Evolutionary conservation across 2,888 invertebrate genomes (phyloP), one percentile per base, ranked within the genome.

Genomic region (Gymnosoma rotundatum): DNA sequence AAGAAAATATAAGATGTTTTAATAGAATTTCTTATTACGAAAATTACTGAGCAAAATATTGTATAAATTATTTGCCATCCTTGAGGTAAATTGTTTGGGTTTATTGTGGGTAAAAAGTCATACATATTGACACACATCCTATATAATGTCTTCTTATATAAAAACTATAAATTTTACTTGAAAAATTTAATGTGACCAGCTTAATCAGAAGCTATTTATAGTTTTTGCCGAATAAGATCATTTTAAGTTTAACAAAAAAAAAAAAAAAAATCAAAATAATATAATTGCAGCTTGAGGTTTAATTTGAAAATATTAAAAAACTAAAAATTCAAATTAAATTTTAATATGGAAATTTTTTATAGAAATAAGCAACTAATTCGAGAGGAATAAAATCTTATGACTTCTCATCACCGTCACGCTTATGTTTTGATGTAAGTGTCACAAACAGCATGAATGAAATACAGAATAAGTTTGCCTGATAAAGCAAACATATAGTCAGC

Each of bases 1-100:
- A 73, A 60, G 25, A 32, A 2, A 20, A 50, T 32, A 20, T 61
- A 36, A 52, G 50, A 69, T 52, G 52, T 52, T 69, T 61, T 14
- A 60, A 61, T 76, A 42, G 10, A 50, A 52, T 63, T 78, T 63
- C 61, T 69, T 69, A 61, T 42, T 69, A 61, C 32, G 61, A 50
- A 76, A 21, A 58, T 67, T 67, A 8, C 18, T 21, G 38, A 60
- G 12, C 50, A 76, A 60, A 78, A 61, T 69, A 12, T 78, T 78
- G 25, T 42, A 50, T 45, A 69, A 52, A 61, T 54, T 69, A 52
- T 78, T 45, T 69, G 32, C 54, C 32, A 20, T 45, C 20, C 7
- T 54, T 69, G 5, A 20, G 42, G 42, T 45, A 20, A 42, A 20
- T 12, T 42, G 12, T 20, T 69, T 42, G 32, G 60, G 52, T 32